These are phyloP conservation scores for Watsonalla binaria DNA, from an alignment of 2,888 invertebrate species.

Conservation along the genomic window DNA sequence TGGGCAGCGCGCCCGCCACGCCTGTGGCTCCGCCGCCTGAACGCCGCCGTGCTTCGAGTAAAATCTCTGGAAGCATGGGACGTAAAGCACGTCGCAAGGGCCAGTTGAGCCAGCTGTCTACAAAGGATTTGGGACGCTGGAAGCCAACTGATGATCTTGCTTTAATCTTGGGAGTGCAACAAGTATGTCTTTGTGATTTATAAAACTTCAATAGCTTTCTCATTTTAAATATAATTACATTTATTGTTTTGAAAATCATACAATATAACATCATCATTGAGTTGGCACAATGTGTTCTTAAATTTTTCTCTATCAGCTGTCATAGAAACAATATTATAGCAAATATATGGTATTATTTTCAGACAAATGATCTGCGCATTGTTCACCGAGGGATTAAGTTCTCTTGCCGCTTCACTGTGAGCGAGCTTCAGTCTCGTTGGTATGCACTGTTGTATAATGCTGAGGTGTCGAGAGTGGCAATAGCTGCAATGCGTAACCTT, in stretches of 20 bases:
- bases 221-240: no score
- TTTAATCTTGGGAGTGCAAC: slow-evolving; percentile 94
- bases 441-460: slow-evolving; percentile 96
- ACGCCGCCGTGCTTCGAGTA: slow-evolving; percentile 56
- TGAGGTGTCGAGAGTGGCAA: slow-evolving; percentile 93
- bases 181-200: slow-evolving; percentile 67
- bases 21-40: slow-evolving; percentile 43
- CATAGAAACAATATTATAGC: background rate
- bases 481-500: slow-evolving; percentile 94
- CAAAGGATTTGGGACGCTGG: slow-evolving; percentile 95
- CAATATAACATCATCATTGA: no score
- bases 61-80: slow-evolving; percentile 59
- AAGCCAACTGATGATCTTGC: slow-evolving; percentile 98
- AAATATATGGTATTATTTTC: slow-evolving; percentile 18
- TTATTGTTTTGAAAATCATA: no score
- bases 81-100: slow-evolving; percentile 80
- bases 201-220: background rate
- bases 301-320: no score
- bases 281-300: no score
- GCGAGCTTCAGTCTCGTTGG: slow-evolving; percentile 97
- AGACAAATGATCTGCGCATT: slow-evolving; percentile 87
- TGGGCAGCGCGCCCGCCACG: slow-evolving; percentile 35
- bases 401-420: slow-evolving; percentile 95
- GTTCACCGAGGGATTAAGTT: slow-evolving; percentile 96
- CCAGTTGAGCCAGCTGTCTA: slow-evolving; percentile 83